These are phyloP conservation scores for Drusus annulatus DNA, from an alignment of 1,140 invertebrate genomes.

Conservation along the genomic window DNA sequence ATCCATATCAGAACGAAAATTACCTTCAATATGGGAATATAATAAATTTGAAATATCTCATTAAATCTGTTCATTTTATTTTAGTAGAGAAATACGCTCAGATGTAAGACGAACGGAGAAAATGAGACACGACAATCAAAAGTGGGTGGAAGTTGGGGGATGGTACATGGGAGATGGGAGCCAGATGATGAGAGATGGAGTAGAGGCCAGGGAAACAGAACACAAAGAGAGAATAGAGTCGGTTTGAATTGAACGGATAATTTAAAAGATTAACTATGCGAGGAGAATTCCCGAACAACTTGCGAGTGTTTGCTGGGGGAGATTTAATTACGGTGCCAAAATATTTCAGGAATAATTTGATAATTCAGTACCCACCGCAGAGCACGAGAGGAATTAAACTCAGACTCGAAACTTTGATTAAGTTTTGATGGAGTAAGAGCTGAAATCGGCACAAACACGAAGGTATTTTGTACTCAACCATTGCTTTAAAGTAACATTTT, in stretches of 20 bases:
- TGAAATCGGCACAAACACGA: background rate
- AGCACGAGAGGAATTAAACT: constrained; percentile 13
- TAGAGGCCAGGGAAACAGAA: background rate
- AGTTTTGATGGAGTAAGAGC: constrained; percentile 24
- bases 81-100: too few relatives aligned
- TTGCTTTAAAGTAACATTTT: too few relatives aligned
- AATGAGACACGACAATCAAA: too few relatives aligned
- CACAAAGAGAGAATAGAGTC: background rate
- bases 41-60: too few relatives aligned
- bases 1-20: too few relatives aligned
- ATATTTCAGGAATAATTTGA: constrained; percentile 33
- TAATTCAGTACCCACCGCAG: constrained; percentile 24
- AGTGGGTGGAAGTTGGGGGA: background rate
- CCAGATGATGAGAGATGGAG: too few relatives aligned
- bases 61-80: too few relatives aligned
- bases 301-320: constrained; percentile 3
- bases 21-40: too few relatives aligned
- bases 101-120: too few relatives aligned
- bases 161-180: background rate
- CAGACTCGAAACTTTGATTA: constrained; percentile 33
- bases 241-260: constrained; percentile 2
- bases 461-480: too few relatives aligned
- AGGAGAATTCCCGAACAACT: background rate
- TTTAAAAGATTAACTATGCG: constrained; percentile 29
- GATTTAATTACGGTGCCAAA: constrained; percentile 29